Evolutionary conservation across 2,113 vertebrate species (phyloP).

Genomic region (Electrona antarctica): DNA sequence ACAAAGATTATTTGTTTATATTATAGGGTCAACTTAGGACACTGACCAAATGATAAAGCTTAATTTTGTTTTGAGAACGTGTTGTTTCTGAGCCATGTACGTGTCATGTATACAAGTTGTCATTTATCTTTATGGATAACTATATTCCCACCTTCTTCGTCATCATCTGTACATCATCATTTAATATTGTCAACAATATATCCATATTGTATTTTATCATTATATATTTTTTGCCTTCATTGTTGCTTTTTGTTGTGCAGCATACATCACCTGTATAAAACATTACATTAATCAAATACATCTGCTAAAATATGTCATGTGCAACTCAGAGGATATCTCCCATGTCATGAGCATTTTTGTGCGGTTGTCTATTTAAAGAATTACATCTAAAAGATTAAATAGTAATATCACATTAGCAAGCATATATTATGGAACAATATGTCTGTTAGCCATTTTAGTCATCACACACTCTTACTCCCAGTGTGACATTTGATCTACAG

Average conservation of each 20-base stretch:
- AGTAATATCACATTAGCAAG: constrained; percentile 74
- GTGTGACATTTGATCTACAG: constrained; percentile 79
- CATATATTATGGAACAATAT: constrained; percentile 77
- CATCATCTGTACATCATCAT: no score
- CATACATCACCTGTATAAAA: constrained; percentile 24
- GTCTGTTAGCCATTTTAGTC: constrained; percentile 76
- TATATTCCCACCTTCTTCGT: no score
- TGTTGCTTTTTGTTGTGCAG: not conserved
- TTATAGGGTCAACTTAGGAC: no score
- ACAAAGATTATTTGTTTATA: not conserved
- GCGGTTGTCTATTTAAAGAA: constrained; percentile 50
- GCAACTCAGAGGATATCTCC: constrained; percentile 31
- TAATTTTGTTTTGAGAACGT: no score
- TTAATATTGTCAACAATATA: no score
- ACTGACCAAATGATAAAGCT: no score
- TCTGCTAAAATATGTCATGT: constrained; percentile 34
- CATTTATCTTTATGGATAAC: no score
- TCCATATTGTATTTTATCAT: not conserved
- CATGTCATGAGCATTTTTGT: constrained; percentile 21
- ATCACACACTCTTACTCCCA: constrained; percentile 73
- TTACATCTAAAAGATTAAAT: constrained; percentile 69
- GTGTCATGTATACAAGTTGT: no score
- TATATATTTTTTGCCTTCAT: not conserved
- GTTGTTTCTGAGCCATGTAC: no score
- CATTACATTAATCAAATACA: constrained; percentile 31